Evolutionary conservation across 1,140 invertebrate genomes (phyloP), one percentile per base, ranked within the genome.

Genomic region (Uloborus diversus): DNA sequence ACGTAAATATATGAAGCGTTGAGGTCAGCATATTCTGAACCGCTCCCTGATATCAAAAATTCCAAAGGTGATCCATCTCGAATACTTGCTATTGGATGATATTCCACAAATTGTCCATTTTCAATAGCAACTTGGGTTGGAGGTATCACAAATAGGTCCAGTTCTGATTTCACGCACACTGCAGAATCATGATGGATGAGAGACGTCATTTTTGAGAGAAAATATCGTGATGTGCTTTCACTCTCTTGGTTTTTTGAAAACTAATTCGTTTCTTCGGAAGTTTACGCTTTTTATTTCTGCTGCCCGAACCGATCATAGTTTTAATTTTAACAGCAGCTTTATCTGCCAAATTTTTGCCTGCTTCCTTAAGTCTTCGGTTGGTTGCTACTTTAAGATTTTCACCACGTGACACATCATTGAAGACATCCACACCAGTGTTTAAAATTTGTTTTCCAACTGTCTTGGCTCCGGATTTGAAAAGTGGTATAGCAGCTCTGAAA

Each of bases 31-130:
- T 61, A 61, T 1, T 61, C 57, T 14, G 27, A 23, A 2, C 57
- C 57, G n/a, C 57, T 61, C 0, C 57, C 57, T 9, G 57, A 61
- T 13, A 61, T 61, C 27, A 28, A 28, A 61, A 61, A 35, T 61
- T 61, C 57, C 7, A 61, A 28, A 20, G 57, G 57, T 14, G 25
- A 23, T 28, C 57, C 57, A 61, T 61, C 57, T 4, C 57, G 57
- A 14, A 4, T 61, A 32, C 20, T 61, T 61, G 57, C 25, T 1
- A 61, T 23, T 28, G 30, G 57, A 32, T 61, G 57, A 61, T 30
- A 61, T 61, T 61, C 4, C 27, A 61, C 57, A 53, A 53, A 53
- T 4, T 53, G 49, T 0, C 49, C 49, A 20, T 53, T 53, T 53
- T 53, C 49, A 20, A 53, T 53, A 53, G 49, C 49, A 20, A 20